Base-by-base conservation (phyloP, 2,888 invertebrate species). In the Cryptocephalus primarius region DNA sequence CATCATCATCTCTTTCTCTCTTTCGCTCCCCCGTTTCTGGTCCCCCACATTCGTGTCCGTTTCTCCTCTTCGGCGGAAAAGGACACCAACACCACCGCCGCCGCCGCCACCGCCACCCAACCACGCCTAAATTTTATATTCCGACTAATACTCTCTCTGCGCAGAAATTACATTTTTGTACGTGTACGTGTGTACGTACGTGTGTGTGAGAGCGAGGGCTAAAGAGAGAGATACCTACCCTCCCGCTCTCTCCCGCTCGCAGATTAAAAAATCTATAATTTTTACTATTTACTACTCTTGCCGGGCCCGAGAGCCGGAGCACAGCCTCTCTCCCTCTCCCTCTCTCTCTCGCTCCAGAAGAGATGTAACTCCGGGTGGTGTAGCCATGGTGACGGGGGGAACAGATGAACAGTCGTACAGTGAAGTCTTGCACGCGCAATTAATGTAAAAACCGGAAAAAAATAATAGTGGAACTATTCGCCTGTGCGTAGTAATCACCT, bases 121-220 rank as follows among this genome's bases (percentile, higher is more conserved):
- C 70, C 69, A 69, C 70, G 69, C 70, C 69, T 69, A 67, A 68
- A 67, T 69, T 70, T 70, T 69, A 69, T 66, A 67, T 67, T 63
- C 22, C 22, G 22, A 22, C 22, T 22, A 22, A 63, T 46, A 58
- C 67, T 67, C 67, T 67, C 66, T 65, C 69, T 69, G 70, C 70
- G 70, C 70, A 69, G 65, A 64, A 22, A 63, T 65, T 66, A 66
- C 65, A 65, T 65, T 66, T 68, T 67, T 64, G 55, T 60, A 59
- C 57, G 52, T 52, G 52, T 34, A 34, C 36, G 43, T 34, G 42
- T 42, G 42, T 42, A 42, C 40, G 40, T 31, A 4, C 31, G 40
- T 31, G 31, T 22, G 12, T 22, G 12, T 31, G 40, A 31, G 40
- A 31, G 22, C 12, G 40, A 40, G 31, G 13, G 40, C 22, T 10